Percentiles rank a stretch among this genome's conserved stretches.
Evolutionary conservation across 2,113 vertebrate genomes (phyloP).

Genomic region (Protobothrops mucrosquamatus): DNA sequence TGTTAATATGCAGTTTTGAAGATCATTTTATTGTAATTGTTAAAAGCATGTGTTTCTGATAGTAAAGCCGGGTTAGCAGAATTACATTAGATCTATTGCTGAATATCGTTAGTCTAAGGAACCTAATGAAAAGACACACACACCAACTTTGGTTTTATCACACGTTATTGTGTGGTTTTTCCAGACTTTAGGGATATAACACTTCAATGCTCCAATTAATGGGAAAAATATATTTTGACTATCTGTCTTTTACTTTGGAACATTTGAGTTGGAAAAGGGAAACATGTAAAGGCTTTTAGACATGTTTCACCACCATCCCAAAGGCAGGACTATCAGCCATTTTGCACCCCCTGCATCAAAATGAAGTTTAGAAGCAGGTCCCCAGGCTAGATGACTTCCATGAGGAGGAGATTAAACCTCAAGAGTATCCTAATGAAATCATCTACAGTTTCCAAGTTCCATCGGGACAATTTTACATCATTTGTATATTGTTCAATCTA

Average conservation of each 20-base stretch:
- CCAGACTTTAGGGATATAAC: neutral
- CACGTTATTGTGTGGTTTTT: neutral
- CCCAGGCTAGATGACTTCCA: neutral
- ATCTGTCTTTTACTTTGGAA: neutral
- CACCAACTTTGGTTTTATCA: neutral
- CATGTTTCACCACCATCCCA: neutral
- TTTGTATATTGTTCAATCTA: neutral
- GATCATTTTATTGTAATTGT: neutral
- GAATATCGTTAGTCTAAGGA: neutral
- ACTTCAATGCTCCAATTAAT: neutral
- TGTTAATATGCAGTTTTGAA: neutral
- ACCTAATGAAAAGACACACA: neutral
- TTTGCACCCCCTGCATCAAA: neutral
- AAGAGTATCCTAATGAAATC: neutral
- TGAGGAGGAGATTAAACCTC: neutral
- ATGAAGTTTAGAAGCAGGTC: neutral
- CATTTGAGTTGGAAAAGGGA: neutral
- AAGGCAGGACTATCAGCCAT: neutral
- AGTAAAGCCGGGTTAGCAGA: neutral
- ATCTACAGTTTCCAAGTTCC: neutral
- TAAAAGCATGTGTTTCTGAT: neutral
- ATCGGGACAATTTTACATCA: neutral
- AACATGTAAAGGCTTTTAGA: neutral
- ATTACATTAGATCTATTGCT: neutral
- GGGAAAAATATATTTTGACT: neutral